Percentiles rank a stretch among this genome's conserved stretches.
These are phyloP conservation scores for Callionymus lyra DNA, from an alignment of 2,113 vertebrate species.

Conservation along the genomic window DNA sequence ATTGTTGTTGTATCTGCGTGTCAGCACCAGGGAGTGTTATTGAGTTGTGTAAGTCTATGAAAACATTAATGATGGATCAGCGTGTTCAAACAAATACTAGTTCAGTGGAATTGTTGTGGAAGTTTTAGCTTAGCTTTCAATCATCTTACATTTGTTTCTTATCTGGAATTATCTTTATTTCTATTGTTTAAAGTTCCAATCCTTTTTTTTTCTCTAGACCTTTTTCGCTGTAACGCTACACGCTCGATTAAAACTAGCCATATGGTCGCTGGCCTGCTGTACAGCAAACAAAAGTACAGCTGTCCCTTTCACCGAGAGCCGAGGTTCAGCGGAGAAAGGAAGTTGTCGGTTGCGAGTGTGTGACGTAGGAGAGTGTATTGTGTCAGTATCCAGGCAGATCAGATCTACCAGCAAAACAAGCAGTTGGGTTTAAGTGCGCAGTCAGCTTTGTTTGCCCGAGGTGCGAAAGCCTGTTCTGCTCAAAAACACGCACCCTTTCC, in stretches of 20 bases:
- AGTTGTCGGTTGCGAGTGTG: slow-evolving; percentile 26
- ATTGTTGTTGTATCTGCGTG: slow-evolving; percentile 1
- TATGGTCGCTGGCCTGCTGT: slow-evolving; percentile 18
- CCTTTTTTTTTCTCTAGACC: no score
- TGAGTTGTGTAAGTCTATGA: slow-evolving; percentile 24
- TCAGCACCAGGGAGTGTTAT: slow-evolving; percentile 19
- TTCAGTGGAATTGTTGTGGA: slow-evolving; percentile 8
- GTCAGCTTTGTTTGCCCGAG: slow-evolving; percentile 25
- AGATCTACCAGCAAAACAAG: slow-evolving; percentile 16
- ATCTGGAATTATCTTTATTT: no score
- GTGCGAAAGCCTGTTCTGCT: slow-evolving; percentile 16
- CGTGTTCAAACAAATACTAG: slow-evolving; percentile 34
- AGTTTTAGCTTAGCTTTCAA: slow-evolving; percentile 2
- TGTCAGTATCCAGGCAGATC: slow-evolving; percentile 49
- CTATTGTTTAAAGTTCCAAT: no score
- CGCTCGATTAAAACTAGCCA: slow-evolving; percentile 12
- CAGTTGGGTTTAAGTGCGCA: slow-evolving; percentile 1
- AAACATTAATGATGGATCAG: slow-evolving; percentile 19
- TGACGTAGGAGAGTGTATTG: slow-evolving; percentile 19
- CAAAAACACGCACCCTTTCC: slow-evolving; percentile 26
- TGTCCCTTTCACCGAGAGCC: slow-evolving; percentile 15
- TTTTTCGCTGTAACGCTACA: no score
- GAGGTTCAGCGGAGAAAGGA: slow-evolving; percentile 14
- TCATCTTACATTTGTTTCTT: slow-evolving; percentile 2
- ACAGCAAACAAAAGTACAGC: slow-evolving; percentile 24